Conservation (phyloP, 2,113 vertebrate genomes). For the Phodopus roborovskii region DNA sequence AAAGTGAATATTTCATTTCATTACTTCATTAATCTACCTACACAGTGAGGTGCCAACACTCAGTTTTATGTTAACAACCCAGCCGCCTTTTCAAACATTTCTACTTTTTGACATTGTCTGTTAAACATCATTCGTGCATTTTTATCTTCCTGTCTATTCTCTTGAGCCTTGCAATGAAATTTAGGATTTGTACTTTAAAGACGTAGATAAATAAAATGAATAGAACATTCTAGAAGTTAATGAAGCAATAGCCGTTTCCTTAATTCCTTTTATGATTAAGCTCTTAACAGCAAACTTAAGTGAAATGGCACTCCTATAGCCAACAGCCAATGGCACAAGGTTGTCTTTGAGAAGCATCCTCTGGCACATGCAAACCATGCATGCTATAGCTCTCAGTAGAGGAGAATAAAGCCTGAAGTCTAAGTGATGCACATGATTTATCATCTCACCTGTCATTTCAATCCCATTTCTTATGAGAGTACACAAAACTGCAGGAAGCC, state of each 20-base stretch:
- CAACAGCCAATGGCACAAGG: not conserved
- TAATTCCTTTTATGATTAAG: slow-evolving; percentile 58
- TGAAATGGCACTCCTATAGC: slow-evolving; percentile 47
- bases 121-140: slow-evolving; percentile 74
- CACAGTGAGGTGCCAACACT: slow-evolving; percentile 62
- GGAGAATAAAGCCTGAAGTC: not conserved
- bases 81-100: slow-evolving; percentile 52
- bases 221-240: slow-evolving; percentile 72
- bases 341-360: not conserved
- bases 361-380: not conserved
- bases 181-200: slow-evolving; percentile 79
- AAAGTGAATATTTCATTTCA: slow-evolving; percentile 70
- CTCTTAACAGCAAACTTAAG: slow-evolving; percentile 60
- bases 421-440: not conserved
- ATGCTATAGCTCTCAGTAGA: slow-evolving; percentile 16
- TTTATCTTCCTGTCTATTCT: slow-evolving; percentile 73
- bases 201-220: slow-evolving; percentile 67
- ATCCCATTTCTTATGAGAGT: not conserved
- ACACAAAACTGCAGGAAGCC: not conserved
- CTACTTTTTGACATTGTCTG: slow-evolving; percentile 81
- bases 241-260: slow-evolving; percentile 61
- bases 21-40: slow-evolving; percentile 64
- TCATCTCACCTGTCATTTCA: not conserved
- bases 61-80: slow-evolving; percentile 72
- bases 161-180: slow-evolving; percentile 76